Conservation (phyloP, 1,140 invertebrate species). For the Drosophila biarmipes region DNA sequence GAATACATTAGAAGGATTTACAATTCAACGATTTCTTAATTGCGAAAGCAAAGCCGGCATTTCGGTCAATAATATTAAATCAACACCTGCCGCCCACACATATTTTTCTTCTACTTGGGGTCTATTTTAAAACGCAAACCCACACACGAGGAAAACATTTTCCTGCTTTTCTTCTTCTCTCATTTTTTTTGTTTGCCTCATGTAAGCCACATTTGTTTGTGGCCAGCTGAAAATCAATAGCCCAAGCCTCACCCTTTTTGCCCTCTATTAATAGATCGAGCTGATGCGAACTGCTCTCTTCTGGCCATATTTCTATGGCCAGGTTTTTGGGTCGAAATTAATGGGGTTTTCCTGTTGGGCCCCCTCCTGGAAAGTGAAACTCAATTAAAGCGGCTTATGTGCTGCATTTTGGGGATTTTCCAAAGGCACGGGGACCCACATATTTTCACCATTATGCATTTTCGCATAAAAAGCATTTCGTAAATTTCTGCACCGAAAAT, state of each 20-base stretch:
- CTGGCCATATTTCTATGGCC: conserved; percentile 5
- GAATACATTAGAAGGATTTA: conserved; percentile 21
- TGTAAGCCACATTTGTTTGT: conserved; percentile 57
- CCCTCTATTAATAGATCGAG: conserved; percentile 66
- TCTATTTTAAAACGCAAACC: conserved; percentile 51
- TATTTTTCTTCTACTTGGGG: conserved; percentile 1
- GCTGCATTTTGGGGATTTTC: background rate
- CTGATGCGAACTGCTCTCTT: conserved; percentile 31
- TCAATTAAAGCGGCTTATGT: conserved; percentile 58
- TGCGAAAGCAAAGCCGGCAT: conserved; percentile 31
- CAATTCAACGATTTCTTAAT: conserved; percentile 21
- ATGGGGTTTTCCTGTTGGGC: background rate
- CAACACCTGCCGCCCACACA: conserved; percentile 39
- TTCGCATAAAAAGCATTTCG: background rate
- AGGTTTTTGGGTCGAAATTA: conserved; percentile 27
- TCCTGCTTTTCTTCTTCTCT: conserved; percentile 8
- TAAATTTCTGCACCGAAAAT: background rate
- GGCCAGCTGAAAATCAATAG: conserved; percentile 71
- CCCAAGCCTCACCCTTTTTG: conserved; percentile 33
- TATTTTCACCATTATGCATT: background rate
- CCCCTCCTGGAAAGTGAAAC: conserved; percentile 3
- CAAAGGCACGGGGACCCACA: conserved; percentile 13
- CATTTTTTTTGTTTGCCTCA: conserved; percentile 6
- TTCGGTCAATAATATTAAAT: conserved; percentile 75
- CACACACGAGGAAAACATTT: conserved; percentile 12